A percentile compares a stretch with the other conserved stretches of the same genome.
phyloP scores from a whole-genome alignment of 35 echinoderm and acorn worm genomes.

The Diadema setosum region DNA sequence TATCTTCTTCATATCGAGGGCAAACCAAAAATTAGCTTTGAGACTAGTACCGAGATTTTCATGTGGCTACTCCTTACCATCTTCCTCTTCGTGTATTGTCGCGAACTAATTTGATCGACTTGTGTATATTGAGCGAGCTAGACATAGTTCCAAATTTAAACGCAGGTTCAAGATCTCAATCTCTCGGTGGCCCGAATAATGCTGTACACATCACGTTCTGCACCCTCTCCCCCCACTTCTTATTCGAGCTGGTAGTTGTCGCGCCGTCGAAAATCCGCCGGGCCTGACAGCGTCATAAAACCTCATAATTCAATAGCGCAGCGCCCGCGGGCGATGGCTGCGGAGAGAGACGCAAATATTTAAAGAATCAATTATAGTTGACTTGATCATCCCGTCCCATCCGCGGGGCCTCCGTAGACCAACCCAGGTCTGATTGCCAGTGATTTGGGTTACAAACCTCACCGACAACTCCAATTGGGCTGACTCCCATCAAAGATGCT shows the following conservation, averaged over 20 bases:
- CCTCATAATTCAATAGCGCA: slow-evolving; percentile 25
- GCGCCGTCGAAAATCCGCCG: not conserved
- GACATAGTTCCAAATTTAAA: too few relatives aligned
- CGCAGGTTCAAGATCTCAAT: too few relatives aligned
- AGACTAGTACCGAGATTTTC: too few relatives aligned
- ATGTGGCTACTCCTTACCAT: too few relatives aligned
- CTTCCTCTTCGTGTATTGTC: too few relatives aligned
- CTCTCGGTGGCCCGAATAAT: too few relatives aligned
- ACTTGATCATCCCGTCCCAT: not conserved
- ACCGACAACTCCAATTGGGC: not conserved
- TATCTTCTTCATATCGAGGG: too few relatives aligned
- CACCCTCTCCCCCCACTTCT: too few relatives aligned
- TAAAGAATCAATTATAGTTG: slow-evolving; percentile 24
- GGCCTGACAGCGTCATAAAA: slow-evolving; percentile 13
- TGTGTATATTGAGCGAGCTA: too few relatives aligned
- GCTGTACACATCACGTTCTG: too few relatives aligned
- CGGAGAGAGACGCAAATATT: slow-evolving; percentile 11
- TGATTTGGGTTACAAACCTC: not conserved
- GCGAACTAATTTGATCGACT: too few relatives aligned
- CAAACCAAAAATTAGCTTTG: too few relatives aligned
- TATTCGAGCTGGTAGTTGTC: not conserved
- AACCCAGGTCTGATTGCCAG: not conserved
- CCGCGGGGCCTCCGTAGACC: not conserved
- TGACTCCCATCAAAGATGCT: not conserved
- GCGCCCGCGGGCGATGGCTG: not conserved